A percentile compares a stretch with the other conserved stretches of the same genome.
phyloP scores from a whole-genome alignment of 2,888 invertebrate species.

The Habroteleia sp. region DNA sequence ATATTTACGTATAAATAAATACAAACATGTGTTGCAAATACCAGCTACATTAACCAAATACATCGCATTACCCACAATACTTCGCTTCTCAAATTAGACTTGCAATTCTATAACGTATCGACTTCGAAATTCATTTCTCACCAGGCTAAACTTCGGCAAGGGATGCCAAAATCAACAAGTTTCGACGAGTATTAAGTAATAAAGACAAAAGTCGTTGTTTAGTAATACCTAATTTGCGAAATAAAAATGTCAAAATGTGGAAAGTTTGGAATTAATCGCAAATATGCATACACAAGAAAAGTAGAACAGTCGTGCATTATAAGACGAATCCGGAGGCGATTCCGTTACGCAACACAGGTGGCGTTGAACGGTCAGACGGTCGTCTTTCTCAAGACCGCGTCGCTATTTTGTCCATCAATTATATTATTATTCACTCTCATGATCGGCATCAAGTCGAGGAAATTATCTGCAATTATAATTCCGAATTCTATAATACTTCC shows the following conservation, averaged over 20 bases:
- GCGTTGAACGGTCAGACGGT: conserved; percentile 18
- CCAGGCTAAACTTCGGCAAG: too few relatives aligned
- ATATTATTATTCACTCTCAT: conserved; percentile 4
- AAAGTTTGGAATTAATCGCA: conserved; percentile 51
- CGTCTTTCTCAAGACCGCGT: background rate
- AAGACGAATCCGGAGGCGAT: conserved; percentile 21
- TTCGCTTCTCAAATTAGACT: too few relatives aligned
- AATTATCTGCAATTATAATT: conserved; percentile 4
- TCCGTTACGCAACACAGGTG: conserved; percentile 10
- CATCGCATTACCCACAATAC: too few relatives aligned
- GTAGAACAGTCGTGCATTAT: conserved; percentile 33
- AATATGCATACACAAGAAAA: conserved; percentile 16
- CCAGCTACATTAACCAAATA: too few relatives aligned
- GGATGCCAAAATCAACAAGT: too few relatives aligned
- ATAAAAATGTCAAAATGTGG: conserved; percentile 50
- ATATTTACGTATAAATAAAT: too few relatives aligned
- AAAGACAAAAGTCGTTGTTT: conserved; percentile 40
- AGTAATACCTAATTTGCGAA: conserved; percentile 47
- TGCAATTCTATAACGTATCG: too few relatives aligned
- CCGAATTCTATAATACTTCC: too few relatives aligned
- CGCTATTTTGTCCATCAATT: conserved; percentile 1
- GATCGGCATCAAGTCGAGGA: background rate
- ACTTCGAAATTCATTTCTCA: too few relatives aligned
- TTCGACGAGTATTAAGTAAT: conserved; percentile 33
- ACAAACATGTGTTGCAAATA: too few relatives aligned